phyloP scores from a whole-genome alignment of 2,888 invertebrate genomes.

The Philereme vetulata region DNA sequence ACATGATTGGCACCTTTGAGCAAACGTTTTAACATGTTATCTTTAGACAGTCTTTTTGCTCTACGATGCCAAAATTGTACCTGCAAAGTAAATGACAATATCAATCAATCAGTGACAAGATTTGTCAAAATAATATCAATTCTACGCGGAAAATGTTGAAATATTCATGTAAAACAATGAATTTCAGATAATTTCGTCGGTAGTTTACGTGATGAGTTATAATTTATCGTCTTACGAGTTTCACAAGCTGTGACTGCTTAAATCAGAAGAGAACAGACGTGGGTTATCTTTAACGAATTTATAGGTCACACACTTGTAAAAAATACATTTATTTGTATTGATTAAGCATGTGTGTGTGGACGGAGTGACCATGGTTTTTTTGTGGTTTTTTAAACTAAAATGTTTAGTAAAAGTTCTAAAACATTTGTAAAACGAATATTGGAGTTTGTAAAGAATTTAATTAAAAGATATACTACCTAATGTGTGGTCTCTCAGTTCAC shows the following conservation, averaged over 20 bases:
- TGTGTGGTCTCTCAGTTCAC: too few relatives aligned
- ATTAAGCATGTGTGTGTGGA: too few relatives aligned
- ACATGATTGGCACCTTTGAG: too few relatives aligned
- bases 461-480: too few relatives aligned
- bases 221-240: conserved; percentile 3
- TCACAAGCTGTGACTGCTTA: conserved; percentile 6
- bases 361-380: too few relatives aligned
- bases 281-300: neutral
- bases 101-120: neutral
- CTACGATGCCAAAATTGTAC: neutral
- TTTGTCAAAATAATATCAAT: conserved; percentile 1
- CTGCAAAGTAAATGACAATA: neutral
- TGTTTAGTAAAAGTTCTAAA: too few relatives aligned
- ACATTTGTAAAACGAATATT: too few relatives aligned
- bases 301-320: too few relatives aligned
- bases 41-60: neutral
- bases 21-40: neutral
- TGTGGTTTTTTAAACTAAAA: too few relatives aligned
- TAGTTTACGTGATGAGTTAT: neutral
- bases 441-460: too few relatives aligned
- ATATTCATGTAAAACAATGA: neutral
- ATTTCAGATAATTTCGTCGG: conserved; percentile 7
- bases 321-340: too few relatives aligned
- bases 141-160: too few relatives aligned
- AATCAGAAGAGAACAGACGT: conserved; percentile 13